A percentile compares a stretch with the other conserved stretches of the same genome.
Evolutionary conservation across 2,797 vertebrate genomes (phyloP).

Genomic region (Poecilia gillii): DNA sequence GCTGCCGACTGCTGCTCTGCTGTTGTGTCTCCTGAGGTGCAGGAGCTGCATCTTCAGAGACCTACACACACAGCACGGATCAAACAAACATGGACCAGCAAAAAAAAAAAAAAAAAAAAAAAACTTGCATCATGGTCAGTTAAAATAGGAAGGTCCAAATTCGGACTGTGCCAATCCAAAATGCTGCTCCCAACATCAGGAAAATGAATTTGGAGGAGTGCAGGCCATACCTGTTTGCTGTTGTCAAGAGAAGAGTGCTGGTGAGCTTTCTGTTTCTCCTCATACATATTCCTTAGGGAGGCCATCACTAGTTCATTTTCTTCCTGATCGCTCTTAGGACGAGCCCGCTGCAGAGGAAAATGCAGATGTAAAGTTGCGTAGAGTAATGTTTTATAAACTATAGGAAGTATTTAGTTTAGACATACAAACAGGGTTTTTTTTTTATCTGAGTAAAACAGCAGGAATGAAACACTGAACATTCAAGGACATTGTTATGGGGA

Average conservation of each 20-base stretch:
- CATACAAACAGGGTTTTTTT: background rate
- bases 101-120: background rate
- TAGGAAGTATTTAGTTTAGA: background rate
- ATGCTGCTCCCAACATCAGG: background rate
- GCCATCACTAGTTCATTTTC: conserved; percentile 93
- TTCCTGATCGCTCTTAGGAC: conserved; percentile 90
- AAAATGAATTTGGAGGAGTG: background rate
- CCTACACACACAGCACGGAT: conserved; percentile 32
- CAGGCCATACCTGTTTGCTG: conserved; percentile 82
- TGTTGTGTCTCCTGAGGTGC: conserved; percentile 69
- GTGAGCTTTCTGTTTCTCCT: conserved; percentile 91
- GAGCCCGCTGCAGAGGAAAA: conserved; percentile 83
- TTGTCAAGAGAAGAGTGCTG: conserved; percentile 82
- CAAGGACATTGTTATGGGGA: background rate
- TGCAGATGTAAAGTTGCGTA: background rate
- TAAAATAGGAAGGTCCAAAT: background rate
- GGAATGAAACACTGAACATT: background rate
- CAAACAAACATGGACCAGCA: background rate
- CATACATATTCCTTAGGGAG: conserved; percentile 88
- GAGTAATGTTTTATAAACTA: background rate
- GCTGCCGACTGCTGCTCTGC: conserved; percentile 85
- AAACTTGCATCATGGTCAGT: background rate
- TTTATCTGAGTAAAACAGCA: background rate
- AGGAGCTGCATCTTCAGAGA: conserved; percentile 57
- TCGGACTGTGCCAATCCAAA: no score